phyloP scores from a whole-genome alignment of 2,797 vertebrate species.

The Selene dorsalis region DNA sequence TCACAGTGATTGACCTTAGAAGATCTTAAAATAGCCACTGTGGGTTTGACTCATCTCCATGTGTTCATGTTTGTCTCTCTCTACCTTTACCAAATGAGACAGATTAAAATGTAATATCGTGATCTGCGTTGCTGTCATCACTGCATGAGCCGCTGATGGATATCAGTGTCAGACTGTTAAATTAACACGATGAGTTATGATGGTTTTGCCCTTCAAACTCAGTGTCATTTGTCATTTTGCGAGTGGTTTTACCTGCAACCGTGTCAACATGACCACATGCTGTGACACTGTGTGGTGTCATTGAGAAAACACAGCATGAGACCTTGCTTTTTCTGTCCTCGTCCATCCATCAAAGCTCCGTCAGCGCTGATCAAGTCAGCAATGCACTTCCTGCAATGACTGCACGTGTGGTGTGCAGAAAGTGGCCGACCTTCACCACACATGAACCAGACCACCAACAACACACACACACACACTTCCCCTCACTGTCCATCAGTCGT shows the following conservation, averaged over 20 bases:
- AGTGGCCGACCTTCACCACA: conserved; percentile 53
- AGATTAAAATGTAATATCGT: conserved; percentile 45
- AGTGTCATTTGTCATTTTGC: conserved; percentile 64
- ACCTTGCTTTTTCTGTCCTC: conserved; percentile 60
- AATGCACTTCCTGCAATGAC: conserved; percentile 3
- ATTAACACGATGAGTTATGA: conserved; percentile 65
- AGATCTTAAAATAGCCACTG: background rate
- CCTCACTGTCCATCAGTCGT: background rate
- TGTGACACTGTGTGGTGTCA: conserved; percentile 37
- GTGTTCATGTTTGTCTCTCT: conserved; percentile 1
- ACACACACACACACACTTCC: conserved; percentile 3
- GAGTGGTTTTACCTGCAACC: conserved; percentile 56
- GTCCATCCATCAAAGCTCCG: conserved; percentile 69
- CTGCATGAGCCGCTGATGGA: conserved; percentile 61
- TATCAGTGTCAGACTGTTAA: conserved; percentile 61
- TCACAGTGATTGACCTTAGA: background rate
- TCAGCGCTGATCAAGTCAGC: conserved; percentile 45
- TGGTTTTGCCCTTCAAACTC: conserved; percentile 68
- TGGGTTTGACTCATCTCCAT: conserved; percentile 10
- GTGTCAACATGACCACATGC: conserved; percentile 52
- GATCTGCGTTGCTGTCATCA: conserved; percentile 34
- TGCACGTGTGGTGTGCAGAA: conserved; percentile 4
- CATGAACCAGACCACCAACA: conserved; percentile 29
- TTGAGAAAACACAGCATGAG: conserved; percentile 42
- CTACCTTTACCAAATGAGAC: conserved; percentile 26